Evolutionary conservation across 1,140 invertebrate genomes (phyloP).

Genomic region (Drosophila jambulina): DNA sequence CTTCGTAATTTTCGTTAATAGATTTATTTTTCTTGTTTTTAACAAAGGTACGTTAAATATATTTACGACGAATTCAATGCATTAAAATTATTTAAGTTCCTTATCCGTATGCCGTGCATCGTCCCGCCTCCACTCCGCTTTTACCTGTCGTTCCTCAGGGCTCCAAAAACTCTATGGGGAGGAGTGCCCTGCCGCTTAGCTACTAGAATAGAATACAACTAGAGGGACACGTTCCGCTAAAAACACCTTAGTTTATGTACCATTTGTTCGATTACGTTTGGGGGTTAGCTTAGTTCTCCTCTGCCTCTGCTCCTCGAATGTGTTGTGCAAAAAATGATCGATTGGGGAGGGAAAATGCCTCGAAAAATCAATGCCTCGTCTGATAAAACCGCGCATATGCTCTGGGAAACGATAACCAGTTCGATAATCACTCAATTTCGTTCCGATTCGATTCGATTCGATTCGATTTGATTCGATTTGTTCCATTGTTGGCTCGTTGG

Average conservation of each 20-base stretch:
- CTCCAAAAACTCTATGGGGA: constrained; percentile 18
- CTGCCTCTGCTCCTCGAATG: constrained; percentile 23
- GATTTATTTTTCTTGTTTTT: constrained; percentile 77
- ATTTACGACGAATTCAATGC: constrained; percentile 83
- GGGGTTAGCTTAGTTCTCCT: constrained; percentile 67
- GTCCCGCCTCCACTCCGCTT: constrained; percentile 5
- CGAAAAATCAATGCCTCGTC: constrained; percentile 29
- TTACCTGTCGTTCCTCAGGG: constrained; percentile 45
- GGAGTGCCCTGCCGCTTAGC: constrained; percentile 63
- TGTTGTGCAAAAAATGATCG: constrained; percentile 49
- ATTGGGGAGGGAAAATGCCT: constrained; percentile 41
- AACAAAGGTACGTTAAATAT: constrained; percentile 85
- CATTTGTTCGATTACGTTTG: constrained; percentile 52
- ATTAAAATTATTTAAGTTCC: constrained; percentile 80
- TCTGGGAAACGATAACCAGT: constrained; percentile 40
- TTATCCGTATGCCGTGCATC: constrained; percentile 16
- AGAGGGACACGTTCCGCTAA: constrained; percentile 76
- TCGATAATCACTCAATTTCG: constrained; percentile 37
- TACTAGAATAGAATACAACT: constrained; percentile 75
- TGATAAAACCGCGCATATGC: constrained; percentile 35
- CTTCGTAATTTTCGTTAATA: constrained; percentile 66
- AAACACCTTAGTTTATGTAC: constrained; percentile 73
- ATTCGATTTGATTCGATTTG: constrained; percentile 40
- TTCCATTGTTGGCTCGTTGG: constrained; percentile 73
- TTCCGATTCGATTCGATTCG: constrained; percentile 29